Evolutionary conservation across 2,797 vertebrate genomes (phyloP).

Genomic region (Leptatherina wallacei): DNA sequence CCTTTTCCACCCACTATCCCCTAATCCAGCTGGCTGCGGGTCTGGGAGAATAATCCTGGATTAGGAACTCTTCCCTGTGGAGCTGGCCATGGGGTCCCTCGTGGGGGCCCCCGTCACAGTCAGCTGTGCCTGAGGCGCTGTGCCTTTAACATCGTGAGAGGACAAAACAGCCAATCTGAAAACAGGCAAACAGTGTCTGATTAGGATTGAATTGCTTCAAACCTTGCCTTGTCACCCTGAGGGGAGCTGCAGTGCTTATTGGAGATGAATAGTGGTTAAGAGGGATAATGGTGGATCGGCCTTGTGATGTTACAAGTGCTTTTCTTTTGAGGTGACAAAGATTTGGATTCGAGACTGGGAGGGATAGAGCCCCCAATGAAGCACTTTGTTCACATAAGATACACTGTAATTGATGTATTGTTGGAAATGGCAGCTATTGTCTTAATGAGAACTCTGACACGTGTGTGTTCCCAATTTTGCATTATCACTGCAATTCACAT

Average conservation of each 20-base stretch:
- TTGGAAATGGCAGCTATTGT: slow-evolving; percentile 53
- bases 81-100: slow-evolving; percentile 60
- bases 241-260: slow-evolving; percentile 65
- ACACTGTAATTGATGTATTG: slow-evolving; percentile 58
- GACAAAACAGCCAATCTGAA: slow-evolving; percentile 60
- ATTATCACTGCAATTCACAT: not conserved
- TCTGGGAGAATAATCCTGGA: slow-evolving; percentile 80
- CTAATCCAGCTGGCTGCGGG: slow-evolving; percentile 78
- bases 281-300: slow-evolving; percentile 66
- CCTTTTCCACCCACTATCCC: slow-evolving; percentile 72
- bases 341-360: slow-evolving; percentile 49
- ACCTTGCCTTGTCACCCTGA: slow-evolving; percentile 67
- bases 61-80: slow-evolving; percentile 75
- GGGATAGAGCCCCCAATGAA: slow-evolving; percentile 49
- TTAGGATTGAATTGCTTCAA: slow-evolving; percentile 71
- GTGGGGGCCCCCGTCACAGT: slow-evolving; percentile 51
- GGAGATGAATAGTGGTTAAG: slow-evolving; percentile 71
- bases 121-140: slow-evolving; percentile 75
- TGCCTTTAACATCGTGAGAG: slow-evolving; percentile 52
- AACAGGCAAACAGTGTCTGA: slow-evolving; percentile 73
- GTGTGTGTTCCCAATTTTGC: slow-evolving; percentile 16
- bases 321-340: slow-evolving; percentile 65
- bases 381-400: slow-evolving; percentile 51
- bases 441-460: slow-evolving; percentile 31
- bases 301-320: slow-evolving; percentile 68